A percentile compares a stretch with the other conserved stretches of the same genome.
Conservation (phyloP, 2,888 invertebrate genomes). For the Adineta ricciae region DNA sequence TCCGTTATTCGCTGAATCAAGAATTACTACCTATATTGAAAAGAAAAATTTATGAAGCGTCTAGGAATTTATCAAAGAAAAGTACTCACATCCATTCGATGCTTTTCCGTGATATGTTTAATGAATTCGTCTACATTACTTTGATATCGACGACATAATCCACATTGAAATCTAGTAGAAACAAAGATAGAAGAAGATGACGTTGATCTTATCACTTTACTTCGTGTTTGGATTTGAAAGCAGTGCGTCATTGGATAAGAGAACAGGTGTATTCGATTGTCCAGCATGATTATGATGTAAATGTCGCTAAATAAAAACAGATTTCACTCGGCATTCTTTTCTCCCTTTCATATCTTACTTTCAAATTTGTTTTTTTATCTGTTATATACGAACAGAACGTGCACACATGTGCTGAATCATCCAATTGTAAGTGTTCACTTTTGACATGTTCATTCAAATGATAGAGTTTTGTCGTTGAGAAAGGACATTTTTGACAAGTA, state of each 20-base stretch:
- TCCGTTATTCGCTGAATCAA: slow-evolving; percentile 18
- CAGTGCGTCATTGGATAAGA: slow-evolving; percentile 22
- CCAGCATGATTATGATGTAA: slow-evolving; percentile 28
- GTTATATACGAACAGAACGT: slow-evolving; percentile 28
- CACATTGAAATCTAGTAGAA: slow-evolving; percentile 26
- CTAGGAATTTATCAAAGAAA: background rate
- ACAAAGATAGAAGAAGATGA: background rate
- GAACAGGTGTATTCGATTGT: slow-evolving; percentile 22
- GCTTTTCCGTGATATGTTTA: slow-evolving; percentile 29
- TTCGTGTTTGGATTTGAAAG: slow-evolving; percentile 29
- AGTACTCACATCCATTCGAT: slow-evolving; percentile 24
- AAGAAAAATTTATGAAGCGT: background rate
- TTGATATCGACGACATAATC: slow-evolving; percentile 25
- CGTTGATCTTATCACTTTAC: background rate
- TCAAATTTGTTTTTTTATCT: slow-evolving; percentile 25
- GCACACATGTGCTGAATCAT: slow-evolving; percentile 18
- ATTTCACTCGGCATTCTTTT: background rate
- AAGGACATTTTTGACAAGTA: slow-evolving; percentile 32
- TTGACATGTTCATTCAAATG: slow-evolving; percentile 30
- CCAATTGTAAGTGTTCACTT: slow-evolving; percentile 24
- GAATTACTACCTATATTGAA: slow-evolving; percentile 1
- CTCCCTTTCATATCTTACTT: background rate
- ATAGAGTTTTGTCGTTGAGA: slow-evolving; percentile 23
- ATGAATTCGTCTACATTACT: slow-evolving; percentile 27
- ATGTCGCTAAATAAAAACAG: slow-evolving; percentile 6